Evolutionary conservation across 2,797 vertebrate genomes (phyloP), one percentile per base, ranked within the genome.

Genomic region (Eurystomus glaucurus): DNA sequence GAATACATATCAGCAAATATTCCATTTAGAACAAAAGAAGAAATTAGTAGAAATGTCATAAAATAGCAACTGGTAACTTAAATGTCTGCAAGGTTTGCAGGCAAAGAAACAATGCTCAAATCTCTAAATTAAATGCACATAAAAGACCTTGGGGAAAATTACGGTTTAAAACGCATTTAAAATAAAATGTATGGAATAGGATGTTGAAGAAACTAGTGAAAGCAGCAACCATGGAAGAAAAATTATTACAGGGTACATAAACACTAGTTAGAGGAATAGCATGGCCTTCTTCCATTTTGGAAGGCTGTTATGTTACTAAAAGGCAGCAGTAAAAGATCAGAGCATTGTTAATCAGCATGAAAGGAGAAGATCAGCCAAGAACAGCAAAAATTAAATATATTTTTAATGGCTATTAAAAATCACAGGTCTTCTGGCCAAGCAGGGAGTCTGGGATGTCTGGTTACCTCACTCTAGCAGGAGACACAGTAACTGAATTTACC

Each of bases 291-390:
- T 88, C 87, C 83, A 96, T 95, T 71, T 95, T 96, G 92, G 96
- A 97, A 97, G 76, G n/a, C 54, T 88, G 50, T 89, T 95, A 46
- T 39, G 66, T 85, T 96, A 83, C 93, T 90, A 94, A 92, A 97
- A 93, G 79, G 90, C 92, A 97, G 85, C 82, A 70, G 74, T 96
- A 94, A 97, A 91, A 90, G 86, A 91, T 97, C 92, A 94, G 92
- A 97, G 84, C 81, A 91, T 91, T 94, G 90, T 94, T 96, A 93
- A 91, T 96, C 95, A 94, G 88, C 96, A 94, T 93, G 91, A 96
- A 97, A 91, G 70, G 61, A 91, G 81, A 75, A 51, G 72, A 94
- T 68, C 93, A 88, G 91, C 96, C 94, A 96, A 97, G 77, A 96
- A 96, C 55, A 96, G 94, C 90, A 97, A 82, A 74, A 95, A 61